Evolutionary conservation across 2,113 vertebrate genomes (phyloP).

Genomic region (Tylochromis polylepis): DNA sequence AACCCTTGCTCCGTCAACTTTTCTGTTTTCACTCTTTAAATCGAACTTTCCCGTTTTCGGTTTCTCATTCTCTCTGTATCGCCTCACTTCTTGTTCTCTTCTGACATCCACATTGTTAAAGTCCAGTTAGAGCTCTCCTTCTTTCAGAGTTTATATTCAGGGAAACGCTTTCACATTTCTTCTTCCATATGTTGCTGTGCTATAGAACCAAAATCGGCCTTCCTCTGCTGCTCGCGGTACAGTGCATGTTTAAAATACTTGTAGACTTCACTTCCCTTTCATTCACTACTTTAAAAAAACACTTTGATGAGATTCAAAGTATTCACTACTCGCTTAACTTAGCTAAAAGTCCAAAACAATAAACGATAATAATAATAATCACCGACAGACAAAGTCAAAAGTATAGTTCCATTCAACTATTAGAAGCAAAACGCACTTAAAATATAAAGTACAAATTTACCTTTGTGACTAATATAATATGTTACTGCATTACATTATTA

Average conservation of each 20-base stretch:
- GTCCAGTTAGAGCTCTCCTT: constrained; percentile 17
- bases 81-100: neutral
- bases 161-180: neutral
- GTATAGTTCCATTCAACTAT: neutral
- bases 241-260: neutral
- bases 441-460: neutral
- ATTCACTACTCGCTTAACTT: neutral
- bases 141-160: constrained; percentile 23
- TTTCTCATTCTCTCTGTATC: neutral
- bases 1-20: constrained; percentile 30
- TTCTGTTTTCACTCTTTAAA: constrained; percentile 32
- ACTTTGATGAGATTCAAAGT: neutral
- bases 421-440: neutral
- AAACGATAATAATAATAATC: neutral
- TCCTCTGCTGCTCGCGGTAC: neutral
- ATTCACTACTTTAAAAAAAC: neutral
- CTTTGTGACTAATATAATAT: neutral
- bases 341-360: neutral
- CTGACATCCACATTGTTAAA: neutral
- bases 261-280: neutral
- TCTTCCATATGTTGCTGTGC: constrained; percentile 12
- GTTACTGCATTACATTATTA: neutral
- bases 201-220: neutral
- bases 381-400: neutral
- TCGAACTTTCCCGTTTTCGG: neutral